Conservation (phyloP, 2,113 vertebrate species). For the Bos javanicus region DNA sequence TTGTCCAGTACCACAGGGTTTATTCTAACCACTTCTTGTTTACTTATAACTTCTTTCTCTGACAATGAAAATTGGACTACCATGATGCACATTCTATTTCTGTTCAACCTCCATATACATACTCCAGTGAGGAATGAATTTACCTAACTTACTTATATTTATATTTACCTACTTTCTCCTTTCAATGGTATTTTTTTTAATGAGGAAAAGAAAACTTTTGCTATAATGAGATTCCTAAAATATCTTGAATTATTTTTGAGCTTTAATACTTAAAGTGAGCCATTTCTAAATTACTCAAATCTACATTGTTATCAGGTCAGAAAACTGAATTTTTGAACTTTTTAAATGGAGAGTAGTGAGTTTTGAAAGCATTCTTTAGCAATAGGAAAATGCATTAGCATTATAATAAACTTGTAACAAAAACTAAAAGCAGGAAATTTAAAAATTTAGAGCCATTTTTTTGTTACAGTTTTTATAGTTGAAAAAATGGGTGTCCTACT, state of each 20-base stretch:
- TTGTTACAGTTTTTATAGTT: background rate
- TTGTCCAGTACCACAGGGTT: background rate
- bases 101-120: background rate
- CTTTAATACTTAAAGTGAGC: slow-evolving; percentile 28
- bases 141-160: background rate
- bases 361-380: slow-evolving; percentile 15
- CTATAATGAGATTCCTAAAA: background rate
- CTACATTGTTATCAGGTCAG: background rate
- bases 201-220: background rate
- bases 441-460: background rate
- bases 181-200: background rate
- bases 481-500: background rate
- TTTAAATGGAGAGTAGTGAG: background rate
- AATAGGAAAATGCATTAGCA: background rate
- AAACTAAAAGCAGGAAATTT: background rate
- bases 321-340: background rate
- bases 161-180: background rate
- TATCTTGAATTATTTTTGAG: slow-evolving; percentile 27
- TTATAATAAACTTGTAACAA: background rate
- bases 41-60: background rate
- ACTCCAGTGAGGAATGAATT: background rate
- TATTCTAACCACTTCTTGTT: background rate
- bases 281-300: slow-evolving; percentile 11
- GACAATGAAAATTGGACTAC: background rate
- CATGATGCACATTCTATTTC: background rate